These are phyloP conservation scores for Poeciliopsis infans DNA, from an alignment of 2,797 vertebrate genomes.

Conservation along the genomic window DNA sequence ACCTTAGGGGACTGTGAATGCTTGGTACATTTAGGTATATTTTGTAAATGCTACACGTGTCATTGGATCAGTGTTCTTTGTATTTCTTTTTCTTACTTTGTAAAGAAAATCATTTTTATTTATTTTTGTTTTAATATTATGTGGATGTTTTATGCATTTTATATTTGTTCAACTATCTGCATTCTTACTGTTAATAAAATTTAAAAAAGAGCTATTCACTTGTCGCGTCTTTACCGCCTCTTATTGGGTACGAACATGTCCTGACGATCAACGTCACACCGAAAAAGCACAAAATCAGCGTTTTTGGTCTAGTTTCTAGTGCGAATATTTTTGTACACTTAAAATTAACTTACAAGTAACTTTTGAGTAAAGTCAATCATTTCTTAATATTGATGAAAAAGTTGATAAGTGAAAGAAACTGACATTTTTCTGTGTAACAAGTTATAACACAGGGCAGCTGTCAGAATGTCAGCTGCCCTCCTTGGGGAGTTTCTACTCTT, in stretches of 20 bases:
- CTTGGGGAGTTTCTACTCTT: too few species aligned
- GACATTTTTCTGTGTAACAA: too few species aligned
- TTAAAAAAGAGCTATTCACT: conserved; percentile 80
- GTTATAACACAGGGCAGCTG: too few species aligned
- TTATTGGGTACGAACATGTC: background rate
- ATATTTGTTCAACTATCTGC: conserved; percentile 87
- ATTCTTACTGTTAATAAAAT: conserved; percentile 94
- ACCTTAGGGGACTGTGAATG: conserved; percentile 67
- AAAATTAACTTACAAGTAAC: too few species aligned
- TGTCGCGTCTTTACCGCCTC: conserved; percentile 22
- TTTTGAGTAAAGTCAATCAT: too few species aligned
- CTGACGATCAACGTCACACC: background rate
- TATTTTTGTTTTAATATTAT: conserved; percentile 85
- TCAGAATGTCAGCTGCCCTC: too few species aligned
- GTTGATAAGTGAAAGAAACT: too few species aligned
- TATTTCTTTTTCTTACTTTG: conserved; percentile 72
- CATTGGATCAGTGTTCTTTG: conserved; percentile 88
- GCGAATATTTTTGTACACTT: too few species aligned
- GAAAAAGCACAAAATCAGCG: too few species aligned
- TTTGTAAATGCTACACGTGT: conserved; percentile 80
- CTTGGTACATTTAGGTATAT: conserved; percentile 81
- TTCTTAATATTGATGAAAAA: too few species aligned
- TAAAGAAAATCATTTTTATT: conserved; percentile 85
- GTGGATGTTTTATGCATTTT: conserved; percentile 91
- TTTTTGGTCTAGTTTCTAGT: too few species aligned